A percentile compares a stretch with the other conserved stretches of the same genome.
phyloP scores from a whole-genome alignment of 2,113 vertebrate genomes.

The Spea bombifrons region DNA sequence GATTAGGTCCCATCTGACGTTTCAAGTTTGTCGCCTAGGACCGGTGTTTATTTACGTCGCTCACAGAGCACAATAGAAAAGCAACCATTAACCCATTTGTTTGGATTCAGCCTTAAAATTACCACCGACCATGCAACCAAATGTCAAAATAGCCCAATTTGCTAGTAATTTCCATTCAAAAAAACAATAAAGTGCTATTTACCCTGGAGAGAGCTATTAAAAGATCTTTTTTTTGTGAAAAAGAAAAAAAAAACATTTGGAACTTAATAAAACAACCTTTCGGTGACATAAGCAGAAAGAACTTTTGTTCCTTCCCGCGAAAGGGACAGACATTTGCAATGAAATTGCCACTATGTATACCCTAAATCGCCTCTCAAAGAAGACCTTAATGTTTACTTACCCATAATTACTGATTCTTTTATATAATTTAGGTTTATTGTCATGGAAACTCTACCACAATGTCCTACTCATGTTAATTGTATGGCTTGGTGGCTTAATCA shows the following conservation, averaged over 20 bases:
- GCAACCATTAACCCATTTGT: constrained; percentile 11
- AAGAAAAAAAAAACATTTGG: neutral
- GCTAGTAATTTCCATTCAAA: constrained; percentile 27
- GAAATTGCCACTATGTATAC: constrained; percentile 38
- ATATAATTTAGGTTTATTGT: constrained; percentile 47
- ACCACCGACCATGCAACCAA: constrained; percentile 16
- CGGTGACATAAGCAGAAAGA: constrained; percentile 8
- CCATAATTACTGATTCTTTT: constrained; percentile 48
- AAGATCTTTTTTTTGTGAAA: constrained; percentile 1
- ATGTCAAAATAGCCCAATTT: constrained; percentile 36
- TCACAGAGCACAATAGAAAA: constrained; percentile 19
- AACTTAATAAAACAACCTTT: neutral
- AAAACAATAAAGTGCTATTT: constrained; percentile 27
- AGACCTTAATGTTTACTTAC: constrained; percentile 47
- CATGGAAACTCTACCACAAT: constrained; percentile 44
- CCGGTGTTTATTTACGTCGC: constrained; percentile 15
- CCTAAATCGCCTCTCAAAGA: constrained; percentile 12
- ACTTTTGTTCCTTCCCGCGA: constrained; percentile 37
- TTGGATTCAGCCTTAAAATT: constrained; percentile 21
- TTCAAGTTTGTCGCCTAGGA: neutral
- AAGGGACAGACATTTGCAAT: constrained; percentile 39
- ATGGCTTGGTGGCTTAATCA: constrained; percentile 31
- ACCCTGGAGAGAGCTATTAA: constrained; percentile 8
- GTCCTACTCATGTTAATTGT: constrained; percentile 45
- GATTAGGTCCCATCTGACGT: neutral